These are phyloP conservation scores for Pelobates fuscus DNA, from an alignment of 2,113 vertebrate species.

Conservation along the genomic window DNA sequence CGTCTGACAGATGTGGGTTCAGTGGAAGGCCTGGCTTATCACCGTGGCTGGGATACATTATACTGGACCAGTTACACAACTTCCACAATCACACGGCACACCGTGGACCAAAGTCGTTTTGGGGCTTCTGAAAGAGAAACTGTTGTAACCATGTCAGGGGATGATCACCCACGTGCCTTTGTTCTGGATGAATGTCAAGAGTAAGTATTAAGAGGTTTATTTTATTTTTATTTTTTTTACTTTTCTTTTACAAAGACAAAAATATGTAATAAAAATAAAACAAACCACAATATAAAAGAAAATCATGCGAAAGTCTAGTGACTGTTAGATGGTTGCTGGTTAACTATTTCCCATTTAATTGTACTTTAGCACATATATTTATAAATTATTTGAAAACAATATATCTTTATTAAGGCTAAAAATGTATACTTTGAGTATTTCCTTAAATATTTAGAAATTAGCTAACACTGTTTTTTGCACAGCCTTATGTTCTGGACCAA, in stretches of 20 bases:
- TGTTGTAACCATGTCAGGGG: constrained; percentile 95
- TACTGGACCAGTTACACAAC: constrained; percentile 98
- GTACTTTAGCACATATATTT: no score
- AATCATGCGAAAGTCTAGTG: no score
- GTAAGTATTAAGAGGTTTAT: constrained; percentile 76
- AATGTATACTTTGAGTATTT: no score
- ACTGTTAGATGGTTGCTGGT: no score
- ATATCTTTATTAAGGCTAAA: no score
- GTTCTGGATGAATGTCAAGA: constrained; percentile 94
- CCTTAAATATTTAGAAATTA: no score
- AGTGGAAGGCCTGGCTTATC: constrained; percentile 94
- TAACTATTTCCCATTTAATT: no score
- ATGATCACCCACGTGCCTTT: constrained; percentile 93
- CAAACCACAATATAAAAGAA: no score
- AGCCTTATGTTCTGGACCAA: constrained; percentile 99
- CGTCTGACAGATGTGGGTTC: constrained; percentile 85
- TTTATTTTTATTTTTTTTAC: no score
- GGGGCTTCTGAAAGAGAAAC: constrained; percentile 91
- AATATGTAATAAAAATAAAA: no score
- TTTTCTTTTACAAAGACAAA: no score
- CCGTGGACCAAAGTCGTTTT: constrained; percentile 84
- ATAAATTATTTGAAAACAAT: no score
- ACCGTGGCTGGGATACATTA: constrained; percentile 91
- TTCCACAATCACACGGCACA: constrained; percentile 93
- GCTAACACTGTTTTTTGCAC: not conserved